Conservation (phyloP, 2,888 invertebrate species). For the Glaucopsyche alexis region DNA sequence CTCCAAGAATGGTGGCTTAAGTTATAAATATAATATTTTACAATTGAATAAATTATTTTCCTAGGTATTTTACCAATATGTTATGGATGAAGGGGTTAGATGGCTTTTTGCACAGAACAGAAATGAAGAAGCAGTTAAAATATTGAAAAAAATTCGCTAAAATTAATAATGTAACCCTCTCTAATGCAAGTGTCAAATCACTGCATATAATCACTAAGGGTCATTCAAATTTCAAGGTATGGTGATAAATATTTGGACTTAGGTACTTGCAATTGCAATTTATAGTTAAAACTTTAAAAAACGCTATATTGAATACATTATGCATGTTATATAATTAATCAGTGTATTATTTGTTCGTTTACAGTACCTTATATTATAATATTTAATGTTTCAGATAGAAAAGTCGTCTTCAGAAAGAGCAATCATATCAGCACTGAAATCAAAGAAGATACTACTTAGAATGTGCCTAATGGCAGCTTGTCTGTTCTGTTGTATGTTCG, state of each 20-base stretch:
- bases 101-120: slow-evolving; percentile 88
- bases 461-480: slow-evolving; percentile 71
- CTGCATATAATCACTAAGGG: slow-evolving; percentile 60
- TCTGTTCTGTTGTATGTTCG: slow-evolving; percentile 87
- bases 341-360: too few relatives aligned
- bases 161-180: slow-evolving; percentile 81
- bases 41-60: slow-evolving; percentile 2
- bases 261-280: too few relatives aligned
- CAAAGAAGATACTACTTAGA: slow-evolving; percentile 56
- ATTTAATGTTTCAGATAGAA: slow-evolving; percentile 45
- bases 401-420: slow-evolving; percentile 38
- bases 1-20: too few relatives aligned
- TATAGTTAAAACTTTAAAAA: too few relatives aligned
- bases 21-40: too few relatives aligned
- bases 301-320: too few relatives aligned
- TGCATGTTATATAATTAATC: too few relatives aligned
- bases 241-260: not conserved
- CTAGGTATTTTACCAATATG: slow-evolving; percentile 82
- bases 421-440: slow-evolving; percentile 55
- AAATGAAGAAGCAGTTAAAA: slow-evolving; percentile 82
- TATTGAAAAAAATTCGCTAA: slow-evolving; percentile 83
- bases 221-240: slow-evolving; percentile 53
- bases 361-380: too few relatives aligned
- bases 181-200: slow-evolving; percentile 72
- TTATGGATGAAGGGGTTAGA: slow-evolving; percentile 87